These are phyloP conservation scores for Zaprionus bogoriensis DNA, from an alignment of 2,888 invertebrate genomes.

Conservation along the genomic window DNA sequence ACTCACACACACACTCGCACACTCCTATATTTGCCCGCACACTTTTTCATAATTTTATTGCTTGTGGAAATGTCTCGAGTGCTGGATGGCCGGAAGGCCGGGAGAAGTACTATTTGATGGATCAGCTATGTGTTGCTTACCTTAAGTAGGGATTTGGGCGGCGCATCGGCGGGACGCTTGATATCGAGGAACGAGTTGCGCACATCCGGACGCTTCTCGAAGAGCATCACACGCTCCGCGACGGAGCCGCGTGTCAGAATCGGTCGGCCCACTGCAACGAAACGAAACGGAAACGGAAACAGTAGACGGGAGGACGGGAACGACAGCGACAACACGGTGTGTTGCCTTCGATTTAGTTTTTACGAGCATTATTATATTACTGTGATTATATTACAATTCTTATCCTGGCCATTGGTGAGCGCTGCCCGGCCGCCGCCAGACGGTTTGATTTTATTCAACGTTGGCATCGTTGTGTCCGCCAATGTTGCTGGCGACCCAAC, in stretches of 20 bases:
- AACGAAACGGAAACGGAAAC: too few relatives aligned
- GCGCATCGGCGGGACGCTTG: constrained; percentile 80
- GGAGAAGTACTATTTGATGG: background rate
- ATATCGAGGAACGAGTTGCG: constrained; percentile 84
- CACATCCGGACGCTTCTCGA: constrained; percentile 93
- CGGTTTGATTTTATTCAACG: constrained; percentile 83
- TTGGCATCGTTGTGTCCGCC: constrained; percentile 78
- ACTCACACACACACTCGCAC: background rate
- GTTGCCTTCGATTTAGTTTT: background rate
- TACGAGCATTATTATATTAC: background rate
- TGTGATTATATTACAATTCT: constrained; percentile 68
- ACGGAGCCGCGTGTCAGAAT: constrained; percentile 95
- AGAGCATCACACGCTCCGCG: constrained; percentile 94
- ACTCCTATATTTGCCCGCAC: background rate
- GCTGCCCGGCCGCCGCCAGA: constrained; percentile 84
- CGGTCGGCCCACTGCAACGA: constrained; percentile 87
- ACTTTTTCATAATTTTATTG: constrained; percentile 3
- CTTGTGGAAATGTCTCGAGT: background rate
- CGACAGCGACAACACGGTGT: constrained; percentile 13
- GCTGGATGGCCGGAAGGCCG: background rate
- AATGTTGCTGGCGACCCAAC: constrained; percentile 62
- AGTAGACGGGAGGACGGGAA: background rate
- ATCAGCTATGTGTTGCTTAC: constrained; percentile 39
- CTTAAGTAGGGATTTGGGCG: constrained; percentile 77
- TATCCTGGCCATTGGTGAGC: constrained; percentile 83